Evolutionary conservation across 2,113 vertebrate species (phyloP).

Genomic region (Aythya baeri): DNA sequence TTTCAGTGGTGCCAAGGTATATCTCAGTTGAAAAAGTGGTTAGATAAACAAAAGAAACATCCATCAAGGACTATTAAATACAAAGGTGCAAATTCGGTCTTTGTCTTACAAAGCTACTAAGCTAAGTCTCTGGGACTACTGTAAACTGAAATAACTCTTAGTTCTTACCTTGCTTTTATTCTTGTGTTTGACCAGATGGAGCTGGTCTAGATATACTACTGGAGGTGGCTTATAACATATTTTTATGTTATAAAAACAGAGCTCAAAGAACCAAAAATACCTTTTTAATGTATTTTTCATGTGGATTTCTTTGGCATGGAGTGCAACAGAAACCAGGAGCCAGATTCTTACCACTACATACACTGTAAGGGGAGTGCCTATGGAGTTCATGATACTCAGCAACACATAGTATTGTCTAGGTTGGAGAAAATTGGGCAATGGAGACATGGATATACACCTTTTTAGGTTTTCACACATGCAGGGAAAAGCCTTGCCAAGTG

Average conservation of each 20-base stretch:
- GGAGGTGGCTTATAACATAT: neutral
- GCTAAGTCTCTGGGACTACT: neutral
- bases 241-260: neutral
- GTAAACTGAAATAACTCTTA: neutral
- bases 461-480: neutral
- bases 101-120: neutral
- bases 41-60: neutral
- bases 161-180: neutral
- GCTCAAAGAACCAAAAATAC: neutral
- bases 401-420: neutral
- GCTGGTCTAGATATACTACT: neutral
- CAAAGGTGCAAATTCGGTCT: neutral
- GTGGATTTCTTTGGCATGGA: neutral
- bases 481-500: neutral
- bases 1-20: neutral
- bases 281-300: neutral
- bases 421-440: neutral
- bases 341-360: fast-evolving
- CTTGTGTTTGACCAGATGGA: neutral
- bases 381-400: neutral
- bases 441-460: neutral
- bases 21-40: neutral
- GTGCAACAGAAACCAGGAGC: neutral
- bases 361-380: neutral
- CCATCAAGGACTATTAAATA: neutral